phyloP scores from a whole-genome alignment of 53 echinoderm and acorn worm species.

The Crossaster papposus region DNA sequence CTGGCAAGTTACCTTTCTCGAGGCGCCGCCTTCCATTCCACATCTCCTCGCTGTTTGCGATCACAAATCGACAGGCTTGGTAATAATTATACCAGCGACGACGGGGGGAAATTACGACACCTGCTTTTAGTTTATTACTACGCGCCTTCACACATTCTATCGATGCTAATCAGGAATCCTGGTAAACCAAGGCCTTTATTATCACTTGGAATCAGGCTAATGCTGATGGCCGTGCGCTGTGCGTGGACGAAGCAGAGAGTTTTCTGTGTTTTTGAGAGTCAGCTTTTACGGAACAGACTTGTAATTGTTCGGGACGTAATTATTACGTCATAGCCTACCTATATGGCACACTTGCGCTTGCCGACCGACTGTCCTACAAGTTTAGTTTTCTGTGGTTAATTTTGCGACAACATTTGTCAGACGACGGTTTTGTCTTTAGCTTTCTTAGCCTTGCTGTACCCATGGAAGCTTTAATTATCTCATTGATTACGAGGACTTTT shows the following conservation, averaged over 20 bases:
- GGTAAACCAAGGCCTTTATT: neutral
- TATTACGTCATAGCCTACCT: too few relatives aligned
- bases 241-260: too few relatives aligned
- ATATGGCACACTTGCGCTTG: too few relatives aligned
- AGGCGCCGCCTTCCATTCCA: slow-evolving; percentile 1
- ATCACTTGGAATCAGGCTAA: too few relatives aligned
- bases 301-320: too few relatives aligned
- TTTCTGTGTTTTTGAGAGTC: too few relatives aligned
- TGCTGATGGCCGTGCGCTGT: too few relatives aligned
- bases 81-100: neutral
- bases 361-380: too few relatives aligned
- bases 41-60: neutral
- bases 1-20: neutral
- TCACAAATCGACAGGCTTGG: slow-evolving; percentile 1
- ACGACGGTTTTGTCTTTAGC: neutral
- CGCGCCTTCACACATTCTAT: neutral
- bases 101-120: neutral
- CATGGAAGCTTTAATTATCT: neutral
- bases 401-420: too few relatives aligned
- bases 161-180: neutral
- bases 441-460: neutral
- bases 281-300: too few relatives aligned
- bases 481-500: neutral
- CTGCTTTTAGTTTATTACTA: neutral
- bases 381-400: too few relatives aligned